Base-by-base conservation (phyloP, 92 coral and sea anemone genomes). In the Pocillopora grandis region DNA sequence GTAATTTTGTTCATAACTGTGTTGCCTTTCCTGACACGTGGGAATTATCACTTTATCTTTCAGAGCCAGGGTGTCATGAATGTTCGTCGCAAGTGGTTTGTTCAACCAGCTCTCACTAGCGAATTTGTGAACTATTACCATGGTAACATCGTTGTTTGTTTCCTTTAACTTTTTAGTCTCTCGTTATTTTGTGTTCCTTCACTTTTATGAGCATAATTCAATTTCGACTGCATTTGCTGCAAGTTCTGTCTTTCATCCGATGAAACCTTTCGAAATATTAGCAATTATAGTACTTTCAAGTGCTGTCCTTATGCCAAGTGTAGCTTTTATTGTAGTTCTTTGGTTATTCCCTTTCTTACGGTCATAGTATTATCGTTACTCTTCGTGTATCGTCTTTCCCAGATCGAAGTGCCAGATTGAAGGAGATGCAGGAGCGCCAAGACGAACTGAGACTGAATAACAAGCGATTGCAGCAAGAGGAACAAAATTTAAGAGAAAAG, bases 61-160 rank as follows among this genome's bases (percentile, higher is more conserved):
- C 79, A 94, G 98, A 94, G 95, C 27, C 92, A 94, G 74, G 87
- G 85, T 77, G 87, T 92, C 60, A 91, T 89, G 72, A 92, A 90
- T 71, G 95, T 90, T 35, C 97, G 99, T 18, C 92, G 99, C 35
- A 97, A 97, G 87, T 97, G 99, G 99, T 90, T 88, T 75, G 90
- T 97, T 72, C 91, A 94, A 55, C 98, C 98, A 17, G 95, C 99
- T 23, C 93, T 97, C 76, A 97, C 98, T 31, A 91, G 93, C 77
- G 99, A 94, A 64, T 97, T 97, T 84, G 99, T 97, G 69, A 92
- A 94, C 89, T 92, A 97, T 75, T 97, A 94, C 63, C 90, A 97
- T 72, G 98, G 99, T n/a, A n/a, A n/a, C n/a, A n/a, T n/a, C n/a
- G n/a, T n/a, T n/a, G n/a, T 67, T 2, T 78, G 15, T 31, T 42